Conservation (phyloP, 2,113 vertebrate species). For the Carettochelys insculpta region DNA sequence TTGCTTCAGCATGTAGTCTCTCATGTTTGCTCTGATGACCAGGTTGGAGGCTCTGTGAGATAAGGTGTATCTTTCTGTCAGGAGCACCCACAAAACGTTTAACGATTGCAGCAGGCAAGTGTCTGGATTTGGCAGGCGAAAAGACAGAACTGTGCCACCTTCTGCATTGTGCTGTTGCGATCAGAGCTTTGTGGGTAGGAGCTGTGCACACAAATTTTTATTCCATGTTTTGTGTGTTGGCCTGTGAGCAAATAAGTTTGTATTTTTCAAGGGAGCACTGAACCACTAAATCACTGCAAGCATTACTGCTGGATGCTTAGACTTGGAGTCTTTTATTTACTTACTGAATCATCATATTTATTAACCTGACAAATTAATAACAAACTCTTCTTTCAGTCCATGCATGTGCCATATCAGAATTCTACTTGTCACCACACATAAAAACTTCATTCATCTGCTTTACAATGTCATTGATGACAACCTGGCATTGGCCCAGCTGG, state of each 20-base stretch:
- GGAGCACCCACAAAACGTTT: not conserved
- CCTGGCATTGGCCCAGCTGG: constrained; percentile 62
- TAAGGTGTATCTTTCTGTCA: not conserved
- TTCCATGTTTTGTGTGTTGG: constrained; percentile 4
- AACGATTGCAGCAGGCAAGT: not conserved
- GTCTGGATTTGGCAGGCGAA: not conserved
- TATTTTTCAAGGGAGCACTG: constrained; percentile 46
- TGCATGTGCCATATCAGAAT: constrained; percentile 64
- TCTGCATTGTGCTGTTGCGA: rapidly evolving
- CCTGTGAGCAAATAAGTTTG: not conserved
- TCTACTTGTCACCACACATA: constrained; percentile 49
- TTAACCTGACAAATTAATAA: constrained; percentile 68
- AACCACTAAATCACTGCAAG: constrained; percentile 59
- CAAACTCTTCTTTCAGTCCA: constrained; percentile 56
- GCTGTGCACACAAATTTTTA: constrained; percentile 6
- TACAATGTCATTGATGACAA: constrained; percentile 70
- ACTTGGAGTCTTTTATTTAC: constrained; percentile 60
- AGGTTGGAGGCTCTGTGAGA: not conserved
- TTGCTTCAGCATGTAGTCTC: not conserved
- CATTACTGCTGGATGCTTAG: constrained; percentile 63
- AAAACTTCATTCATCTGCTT: constrained; percentile 71
- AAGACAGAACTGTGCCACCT: not conserved
- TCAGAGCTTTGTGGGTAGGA: constrained; percentile 9
- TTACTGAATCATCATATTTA: constrained; percentile 55
- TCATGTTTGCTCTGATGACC: not conserved